Evolutionary conservation across 2,113 vertebrate species (phyloP), one percentile per base, ranked within the genome.

Genomic region (Riparia riparia): DNA sequence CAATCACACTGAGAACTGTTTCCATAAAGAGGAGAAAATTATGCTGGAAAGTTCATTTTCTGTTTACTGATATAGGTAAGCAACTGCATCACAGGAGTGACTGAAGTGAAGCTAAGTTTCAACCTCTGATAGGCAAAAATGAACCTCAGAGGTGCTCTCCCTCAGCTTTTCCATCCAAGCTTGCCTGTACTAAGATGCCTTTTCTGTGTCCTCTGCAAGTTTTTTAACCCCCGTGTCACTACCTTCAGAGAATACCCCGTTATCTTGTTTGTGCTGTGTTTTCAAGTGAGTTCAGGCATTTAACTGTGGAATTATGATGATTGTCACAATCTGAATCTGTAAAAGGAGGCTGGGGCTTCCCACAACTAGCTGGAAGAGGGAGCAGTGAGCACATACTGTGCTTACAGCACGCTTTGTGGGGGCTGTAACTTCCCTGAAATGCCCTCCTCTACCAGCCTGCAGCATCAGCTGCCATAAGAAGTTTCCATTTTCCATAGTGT

Each of bases 201-300:
- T 70, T 73, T 60, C 50, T 53, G 5, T 44, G 17, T 44, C 21
- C 6, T 69, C 2, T 56, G 39, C 39, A 54, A 25, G 1, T 39
- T 26, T 58, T 64, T n/a, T 41, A 21, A 32, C 3, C 11, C 6
- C n/a, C 13, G 17, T 82, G 47, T 89, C 82, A 73, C 25, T 25
- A 2, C 7, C 8, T 69, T 60, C 42, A 87, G 65, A 78, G 26
- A 82, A 34, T 22, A 2, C 2, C 1, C 14, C 1, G 0, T 6
- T 6, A 50, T 41, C 11, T 68, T 47, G 11, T 21, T 42, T 57
- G 29, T 14, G 19, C 58, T 2, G 0, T 60, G 26, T 47, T 76
- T 93, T 70, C 3, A 10, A 47, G 28, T 6, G 13, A 91, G 9
- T 66, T 83, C 76, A 53, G 37, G 45, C 8, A 10, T 50, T 61